phyloP scores from a whole-genome alignment of 1,140 invertebrate species.

The Hycleus phaleratus region DNA sequence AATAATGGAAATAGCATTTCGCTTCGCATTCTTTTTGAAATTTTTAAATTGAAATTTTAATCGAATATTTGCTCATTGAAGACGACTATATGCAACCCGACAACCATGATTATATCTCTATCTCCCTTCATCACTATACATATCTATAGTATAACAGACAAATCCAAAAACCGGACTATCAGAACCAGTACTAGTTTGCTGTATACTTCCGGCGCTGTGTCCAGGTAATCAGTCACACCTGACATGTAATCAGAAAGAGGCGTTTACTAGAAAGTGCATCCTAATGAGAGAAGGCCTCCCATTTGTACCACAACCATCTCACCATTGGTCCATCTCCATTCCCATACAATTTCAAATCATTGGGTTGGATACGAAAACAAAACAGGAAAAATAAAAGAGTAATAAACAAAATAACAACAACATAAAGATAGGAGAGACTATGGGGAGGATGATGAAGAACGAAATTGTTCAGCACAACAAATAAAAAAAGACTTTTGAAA shows the following conservation, averaged over 20 bases:
- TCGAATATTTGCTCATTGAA: no score
- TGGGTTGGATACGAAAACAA: not conserved
- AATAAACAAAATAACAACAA: slow-evolving; percentile 7
- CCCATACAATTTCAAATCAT: slow-evolving; percentile 3
- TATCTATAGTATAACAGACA: not conserved
- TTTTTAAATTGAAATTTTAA: no score
- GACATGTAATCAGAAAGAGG: slow-evolving; percentile 41
- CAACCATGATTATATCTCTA: no score
- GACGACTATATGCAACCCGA: no score
- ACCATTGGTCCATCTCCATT: slow-evolving; percentile 26
- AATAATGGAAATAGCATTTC: no score
- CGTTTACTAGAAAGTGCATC: slow-evolving; percentile 32
- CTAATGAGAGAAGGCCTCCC: slow-evolving; percentile 32
- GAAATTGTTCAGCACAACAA: not conserved
- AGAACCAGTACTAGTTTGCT: slow-evolving; percentile 22
- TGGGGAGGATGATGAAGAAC: not conserved
- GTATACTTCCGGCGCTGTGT: slow-evolving; percentile 36
- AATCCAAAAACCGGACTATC: slow-evolving; percentile 28
- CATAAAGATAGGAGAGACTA: not conserved
- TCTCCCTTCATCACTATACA: no score
- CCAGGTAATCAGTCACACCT: slow-evolving; percentile 41
- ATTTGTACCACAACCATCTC: slow-evolving; percentile 12
- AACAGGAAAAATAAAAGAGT: not conserved
- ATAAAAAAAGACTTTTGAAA: slow-evolving; percentile 20
- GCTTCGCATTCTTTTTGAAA: no score